These are phyloP conservation scores for Stegophylla sp. DNA, from an alignment of 2,888 invertebrate species.

Conservation along the genomic window DNA sequence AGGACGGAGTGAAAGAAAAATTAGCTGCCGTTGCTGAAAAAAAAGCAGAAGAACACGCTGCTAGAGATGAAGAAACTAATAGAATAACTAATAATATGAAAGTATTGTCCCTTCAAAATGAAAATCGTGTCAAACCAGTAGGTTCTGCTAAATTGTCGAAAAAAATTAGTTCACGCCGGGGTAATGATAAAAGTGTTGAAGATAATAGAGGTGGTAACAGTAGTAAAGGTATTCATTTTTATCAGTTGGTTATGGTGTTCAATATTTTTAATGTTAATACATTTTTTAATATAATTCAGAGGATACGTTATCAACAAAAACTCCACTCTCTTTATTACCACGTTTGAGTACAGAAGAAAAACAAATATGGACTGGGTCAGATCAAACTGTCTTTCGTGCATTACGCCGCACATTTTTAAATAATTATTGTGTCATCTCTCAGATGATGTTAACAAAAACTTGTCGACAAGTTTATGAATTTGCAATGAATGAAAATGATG, in stretches of 20 bases:
- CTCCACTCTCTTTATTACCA: constrained; percentile 69
- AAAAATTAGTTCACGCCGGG: constrained; percentile 79
- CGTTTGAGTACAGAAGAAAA: constrained; percentile 65
- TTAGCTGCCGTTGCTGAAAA: constrained; percentile 72
- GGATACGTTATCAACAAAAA: constrained; percentile 66
- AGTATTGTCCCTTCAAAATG: constrained; percentile 43
- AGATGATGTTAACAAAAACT: constrained; percentile 90
- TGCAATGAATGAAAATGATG: constrained; percentile 81
- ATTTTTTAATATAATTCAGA: constrained; percentile 47
- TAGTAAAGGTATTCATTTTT: constrained; percentile 69
- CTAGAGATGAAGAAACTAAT: constrained; percentile 65
- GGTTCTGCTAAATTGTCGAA: constrained; percentile 64
- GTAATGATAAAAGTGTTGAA: constrained; percentile 92
- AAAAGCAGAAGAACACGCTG: constrained; percentile 69
- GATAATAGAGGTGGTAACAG: constrained; percentile 95
- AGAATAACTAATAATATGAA: constrained; percentile 60
- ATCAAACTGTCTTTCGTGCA: constrained; percentile 89
- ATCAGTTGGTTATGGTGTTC: constrained; percentile 70
- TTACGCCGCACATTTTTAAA: constrained; percentile 88
- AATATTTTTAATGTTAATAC: constrained; percentile 58
- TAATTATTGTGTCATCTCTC: constrained; percentile 94
- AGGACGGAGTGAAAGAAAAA: constrained; percentile 87
- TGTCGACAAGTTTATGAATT: constrained; percentile 91
- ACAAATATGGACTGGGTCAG: constrained; percentile 89
- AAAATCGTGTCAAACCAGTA: constrained; percentile 44